Conservation (phyloP, 2,113 vertebrate species). For the Hippocampus comes region DNA sequence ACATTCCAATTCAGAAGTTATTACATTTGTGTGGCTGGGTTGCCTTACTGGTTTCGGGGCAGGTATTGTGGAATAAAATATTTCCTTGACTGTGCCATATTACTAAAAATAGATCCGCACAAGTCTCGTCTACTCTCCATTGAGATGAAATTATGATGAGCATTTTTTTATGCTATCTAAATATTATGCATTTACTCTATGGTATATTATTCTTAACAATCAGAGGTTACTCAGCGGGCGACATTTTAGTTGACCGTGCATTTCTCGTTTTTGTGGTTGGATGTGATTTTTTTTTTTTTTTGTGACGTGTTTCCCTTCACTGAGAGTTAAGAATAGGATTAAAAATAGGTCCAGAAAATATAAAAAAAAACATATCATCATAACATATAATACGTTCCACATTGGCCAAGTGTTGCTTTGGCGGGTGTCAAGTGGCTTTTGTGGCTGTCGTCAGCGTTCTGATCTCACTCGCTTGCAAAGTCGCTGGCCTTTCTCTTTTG, state of each 20-base stretch:
- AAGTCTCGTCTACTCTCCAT: neutral
- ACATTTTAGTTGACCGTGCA: neutral
- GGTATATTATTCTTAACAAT: neutral
- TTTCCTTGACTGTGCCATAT: neutral
- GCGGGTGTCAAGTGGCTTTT: slow-evolving; percentile 41
- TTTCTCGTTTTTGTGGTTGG: neutral
- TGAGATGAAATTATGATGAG: neutral
- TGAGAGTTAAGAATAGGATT: neutral
- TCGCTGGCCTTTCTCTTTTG: slow-evolving; percentile 37
- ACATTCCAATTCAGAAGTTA: too few relatives aligned
- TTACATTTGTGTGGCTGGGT: neutral
- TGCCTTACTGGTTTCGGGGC: neutral
- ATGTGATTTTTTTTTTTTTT: neutral
- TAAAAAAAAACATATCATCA: neutral
- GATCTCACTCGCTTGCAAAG: slow-evolving; percentile 25
- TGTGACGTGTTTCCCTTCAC: neutral
- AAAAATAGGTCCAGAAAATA: neutral
- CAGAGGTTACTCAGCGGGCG: neutral
- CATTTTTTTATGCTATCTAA: neutral
- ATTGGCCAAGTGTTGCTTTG: slow-evolving; percentile 6
- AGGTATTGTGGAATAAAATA: neutral
- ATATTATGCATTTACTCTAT: neutral
- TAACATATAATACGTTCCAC: neutral
- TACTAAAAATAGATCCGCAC: neutral
- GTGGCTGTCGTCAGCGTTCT: slow-evolving; percentile 40